These are phyloP conservation scores for Brenthis ino DNA, from an alignment of 2,888 invertebrate genomes.

Conservation along the genomic window DNA sequence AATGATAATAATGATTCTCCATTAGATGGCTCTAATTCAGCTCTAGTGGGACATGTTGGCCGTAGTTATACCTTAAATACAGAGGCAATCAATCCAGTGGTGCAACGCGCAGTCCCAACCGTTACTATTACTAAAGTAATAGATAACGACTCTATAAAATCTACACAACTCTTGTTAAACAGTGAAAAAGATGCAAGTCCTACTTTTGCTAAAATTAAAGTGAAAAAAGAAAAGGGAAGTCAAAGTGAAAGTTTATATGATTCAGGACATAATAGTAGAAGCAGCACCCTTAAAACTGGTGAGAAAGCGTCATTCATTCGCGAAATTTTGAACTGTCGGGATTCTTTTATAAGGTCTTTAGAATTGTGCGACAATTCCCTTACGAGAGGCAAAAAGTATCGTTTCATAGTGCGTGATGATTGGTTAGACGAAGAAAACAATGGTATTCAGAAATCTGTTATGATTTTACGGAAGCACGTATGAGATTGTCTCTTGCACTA, in stretches of 20 bases:
- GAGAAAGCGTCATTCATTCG: slow-evolving; percentile 75
- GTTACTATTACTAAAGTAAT: slow-evolving; percentile 48
- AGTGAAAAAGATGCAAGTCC: slow-evolving; percentile 59
- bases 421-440: slow-evolving; percentile 69
- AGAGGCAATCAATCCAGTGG: slow-evolving; percentile 41
- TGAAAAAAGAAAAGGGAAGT: slow-evolving; percentile 41
- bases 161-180: slow-evolving; percentile 58
- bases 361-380: slow-evolving; percentile 79
- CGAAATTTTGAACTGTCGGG: slow-evolving; percentile 71
- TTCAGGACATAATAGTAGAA: slow-evolving; percentile 52
- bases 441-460: slow-evolving; percentile 55
- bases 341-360: slow-evolving; percentile 71
- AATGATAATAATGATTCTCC: slow-evolving; percentile 50
- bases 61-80: slow-evolving; percentile 63
- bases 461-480: slow-evolving; percentile 42
- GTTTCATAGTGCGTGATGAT: slow-evolving; percentile 66
- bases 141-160: slow-evolving; percentile 55
- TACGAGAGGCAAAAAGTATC: slow-evolving; percentile 69
- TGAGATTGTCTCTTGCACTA: slow-evolving; percentile 17
- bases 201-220: slow-evolving; percentile 43
- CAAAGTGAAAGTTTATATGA: slow-evolving; percentile 46
- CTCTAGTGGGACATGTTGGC: slow-evolving; percentile 57
- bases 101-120: slow-evolving; percentile 41
- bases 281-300: slow-evolving; percentile 67
- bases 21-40: slow-evolving; percentile 58